Base-by-base conservation (phyloP, 2,888 invertebrate species). In the Branchinecta sandiegonensis region DNA sequence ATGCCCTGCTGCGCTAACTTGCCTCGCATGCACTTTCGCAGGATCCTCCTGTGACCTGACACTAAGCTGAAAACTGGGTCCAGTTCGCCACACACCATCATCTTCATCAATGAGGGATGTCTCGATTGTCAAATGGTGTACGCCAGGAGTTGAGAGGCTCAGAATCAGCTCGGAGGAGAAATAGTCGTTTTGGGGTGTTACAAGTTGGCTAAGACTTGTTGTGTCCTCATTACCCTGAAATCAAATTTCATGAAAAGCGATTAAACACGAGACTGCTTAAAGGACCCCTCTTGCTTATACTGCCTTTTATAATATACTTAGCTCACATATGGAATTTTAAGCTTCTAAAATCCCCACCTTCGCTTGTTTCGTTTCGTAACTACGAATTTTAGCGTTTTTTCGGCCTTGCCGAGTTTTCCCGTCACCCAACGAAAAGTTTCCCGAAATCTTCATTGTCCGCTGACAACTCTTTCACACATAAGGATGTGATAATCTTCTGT, bases 101-200 rank as follows among this genome's bases (percentile, higher is more conserved):
- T 83, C 82, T 72, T 88, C 86, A 77, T 95, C 94, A 1, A 93
- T 83, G 68, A 94, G 86, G 71, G 88, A 87, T 0, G 93, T 90
- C 75, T 91, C 90, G 9, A 93, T 85, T 0, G 86, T 86, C 47
- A 94, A 86, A 0, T 81, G 80, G 8, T 74, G 73, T 12, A 73
- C 46, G 47, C 74, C 73, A 17, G 74, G 70, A 12, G 76, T 79
- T 72, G 80, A 80, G 23, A 91, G 86, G 0, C 86, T 84, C 50
- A 96, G 81, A 67, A 96, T 80, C 78, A 95, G 94, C 77, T 92
- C 92, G 0, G 92, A 90, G 0, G 90, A 89, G 78, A 96, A 93
- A 81, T 94, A 95, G 77, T 96, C 95, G 47, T 92, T 86, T 74
- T 94, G 90, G 0, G 94, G 94, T 11, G 86, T 84, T 4, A 93